Conservation (phyloP, 2,113 vertebrate genomes). For the Chaenogobius annularis region DNA sequence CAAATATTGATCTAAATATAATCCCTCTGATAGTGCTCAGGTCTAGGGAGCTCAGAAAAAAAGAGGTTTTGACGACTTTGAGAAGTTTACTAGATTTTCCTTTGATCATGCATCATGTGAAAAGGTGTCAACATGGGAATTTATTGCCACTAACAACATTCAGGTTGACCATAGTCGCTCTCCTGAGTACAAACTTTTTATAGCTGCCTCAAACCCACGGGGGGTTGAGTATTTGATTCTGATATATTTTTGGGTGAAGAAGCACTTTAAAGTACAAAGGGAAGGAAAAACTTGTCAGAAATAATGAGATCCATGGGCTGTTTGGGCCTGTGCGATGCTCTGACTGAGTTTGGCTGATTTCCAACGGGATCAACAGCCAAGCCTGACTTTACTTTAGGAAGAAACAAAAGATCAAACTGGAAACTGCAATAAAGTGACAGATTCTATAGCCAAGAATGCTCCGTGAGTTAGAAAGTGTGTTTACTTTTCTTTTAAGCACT, state of each 20-base stretch:
- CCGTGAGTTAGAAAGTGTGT: no score
- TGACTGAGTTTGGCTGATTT: conserved; percentile 24
- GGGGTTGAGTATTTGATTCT: conserved; percentile 21
- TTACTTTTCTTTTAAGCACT: no score
- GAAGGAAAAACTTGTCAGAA: conserved; percentile 28
- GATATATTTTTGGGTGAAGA: conserved; percentile 28
- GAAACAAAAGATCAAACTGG: conserved; percentile 9
- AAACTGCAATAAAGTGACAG: background rate
- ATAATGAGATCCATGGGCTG: conserved; percentile 18
- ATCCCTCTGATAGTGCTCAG: background rate
- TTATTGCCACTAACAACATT: background rate
- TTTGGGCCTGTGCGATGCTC: conserved; percentile 13
- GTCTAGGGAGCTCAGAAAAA: background rate
- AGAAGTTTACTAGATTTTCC: conserved; percentile 2
- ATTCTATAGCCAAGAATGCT: no score
- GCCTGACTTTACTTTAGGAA: background rate
- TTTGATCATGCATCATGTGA: conserved; percentile 1
- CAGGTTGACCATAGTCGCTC: conserved; percentile 12
- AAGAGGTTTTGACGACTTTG: conserved; percentile 8
- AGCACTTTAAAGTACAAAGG: conserved; percentile 16
- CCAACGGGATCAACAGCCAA: conserved; percentile 4
- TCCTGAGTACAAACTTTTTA: conserved; percentile 25
- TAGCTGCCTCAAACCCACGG: conserved; percentile 18
- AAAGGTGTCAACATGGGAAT: conserved; percentile 15
- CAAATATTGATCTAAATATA: conserved; percentile 10